Percentiles rank a stretch among this genome's conserved stretches.
These are phyloP conservation scores for Tachina grossa DNA, from an alignment of 2,888 invertebrate species.

Conservation along the genomic window DNA sequence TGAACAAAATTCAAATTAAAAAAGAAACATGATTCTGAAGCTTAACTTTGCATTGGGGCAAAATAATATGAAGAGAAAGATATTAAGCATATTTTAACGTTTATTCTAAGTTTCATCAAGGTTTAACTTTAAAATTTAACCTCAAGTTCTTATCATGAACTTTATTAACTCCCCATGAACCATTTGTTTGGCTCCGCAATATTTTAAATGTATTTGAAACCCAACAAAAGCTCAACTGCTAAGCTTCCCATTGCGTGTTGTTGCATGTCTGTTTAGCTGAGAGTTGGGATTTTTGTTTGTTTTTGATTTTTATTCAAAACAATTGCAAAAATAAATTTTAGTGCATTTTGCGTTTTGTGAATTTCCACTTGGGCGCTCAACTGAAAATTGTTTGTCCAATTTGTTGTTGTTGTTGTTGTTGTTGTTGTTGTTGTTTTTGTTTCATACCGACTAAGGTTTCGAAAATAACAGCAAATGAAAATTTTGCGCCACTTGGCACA, in stretches of 20 bases:
- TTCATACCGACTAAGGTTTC: slow-evolving; percentile 30
- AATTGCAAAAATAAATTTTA: slow-evolving; percentile 62
- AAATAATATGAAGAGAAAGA: too few relatives aligned
- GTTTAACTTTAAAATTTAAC: slow-evolving; percentile 10
- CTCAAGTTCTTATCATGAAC: slow-evolving; percentile 28
- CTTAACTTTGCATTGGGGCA: background rate
- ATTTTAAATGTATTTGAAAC: slow-evolving; percentile 9
- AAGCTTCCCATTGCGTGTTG: slow-evolving; percentile 76
- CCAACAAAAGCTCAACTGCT: slow-evolving; percentile 63
- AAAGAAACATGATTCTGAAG: background rate
- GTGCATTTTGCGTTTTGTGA: slow-evolving; percentile 78
- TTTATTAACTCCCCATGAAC: background rate
- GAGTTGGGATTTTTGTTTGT: slow-evolving; percentile 34
- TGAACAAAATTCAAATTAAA: too few relatives aligned
- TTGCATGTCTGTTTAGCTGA: slow-evolving; percentile 47
- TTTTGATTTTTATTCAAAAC: slow-evolving; percentile 35
- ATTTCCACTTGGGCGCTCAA: slow-evolving; percentile 83
- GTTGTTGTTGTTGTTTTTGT: slow-evolving; percentile 49
- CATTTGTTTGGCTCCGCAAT: background rate
- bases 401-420: slow-evolving; percentile 49
- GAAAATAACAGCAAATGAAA: slow-evolving; percentile 15
- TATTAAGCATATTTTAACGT: background rate
- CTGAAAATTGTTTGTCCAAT: slow-evolving; percentile 80
- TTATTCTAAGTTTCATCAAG: slow-evolving; percentile 1
- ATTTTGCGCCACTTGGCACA: slow-evolving; percentile 57